A percentile compares a stretch with the other conserved stretches of the same genome.
phyloP scores from a whole-genome alignment of 2,113 vertebrate species.

The Alectura lathami region DNA sequence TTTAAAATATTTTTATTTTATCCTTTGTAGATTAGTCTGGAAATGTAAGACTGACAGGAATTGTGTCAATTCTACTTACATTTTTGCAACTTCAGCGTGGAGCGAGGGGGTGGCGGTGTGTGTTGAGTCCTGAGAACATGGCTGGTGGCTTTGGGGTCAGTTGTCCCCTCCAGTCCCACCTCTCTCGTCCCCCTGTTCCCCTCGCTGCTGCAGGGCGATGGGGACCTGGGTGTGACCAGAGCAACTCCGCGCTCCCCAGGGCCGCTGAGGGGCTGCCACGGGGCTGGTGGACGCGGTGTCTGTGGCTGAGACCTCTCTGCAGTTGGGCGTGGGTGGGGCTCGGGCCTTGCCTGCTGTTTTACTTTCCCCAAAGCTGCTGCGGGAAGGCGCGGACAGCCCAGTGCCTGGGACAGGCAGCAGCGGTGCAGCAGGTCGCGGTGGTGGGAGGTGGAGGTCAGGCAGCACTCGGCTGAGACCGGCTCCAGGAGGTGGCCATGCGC shows the following conservation, averaged over 20 bases:
- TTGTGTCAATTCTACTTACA: background rate
- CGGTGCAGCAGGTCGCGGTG: background rate
- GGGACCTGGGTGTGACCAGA: background rate
- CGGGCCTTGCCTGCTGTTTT: fast-evolving
- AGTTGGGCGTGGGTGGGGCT: background rate
- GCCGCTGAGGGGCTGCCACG: background rate
- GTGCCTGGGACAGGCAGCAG: background rate
- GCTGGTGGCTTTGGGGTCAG: background rate
- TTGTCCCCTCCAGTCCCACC: background rate
- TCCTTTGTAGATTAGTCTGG: background rate
- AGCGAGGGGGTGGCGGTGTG: fast-evolving
- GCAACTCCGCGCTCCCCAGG: background rate
- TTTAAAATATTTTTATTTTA: background rate
- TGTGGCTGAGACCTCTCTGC: background rate
- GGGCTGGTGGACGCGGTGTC: background rate
- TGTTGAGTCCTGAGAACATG: background rate
- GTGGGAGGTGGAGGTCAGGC: fast-evolving
- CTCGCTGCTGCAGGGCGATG: background rate
- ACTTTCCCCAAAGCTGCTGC: background rate
- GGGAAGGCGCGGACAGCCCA: background rate
- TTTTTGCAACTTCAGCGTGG: background rate
- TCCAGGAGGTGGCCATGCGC: background rate
- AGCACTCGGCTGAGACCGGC: background rate
- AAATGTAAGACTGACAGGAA: background rate
- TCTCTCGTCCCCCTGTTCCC: fast-evolving